Evolutionary conservation across 2,888 invertebrate species (phyloP).

Genomic region (Pterostichus madidus): DNA sequence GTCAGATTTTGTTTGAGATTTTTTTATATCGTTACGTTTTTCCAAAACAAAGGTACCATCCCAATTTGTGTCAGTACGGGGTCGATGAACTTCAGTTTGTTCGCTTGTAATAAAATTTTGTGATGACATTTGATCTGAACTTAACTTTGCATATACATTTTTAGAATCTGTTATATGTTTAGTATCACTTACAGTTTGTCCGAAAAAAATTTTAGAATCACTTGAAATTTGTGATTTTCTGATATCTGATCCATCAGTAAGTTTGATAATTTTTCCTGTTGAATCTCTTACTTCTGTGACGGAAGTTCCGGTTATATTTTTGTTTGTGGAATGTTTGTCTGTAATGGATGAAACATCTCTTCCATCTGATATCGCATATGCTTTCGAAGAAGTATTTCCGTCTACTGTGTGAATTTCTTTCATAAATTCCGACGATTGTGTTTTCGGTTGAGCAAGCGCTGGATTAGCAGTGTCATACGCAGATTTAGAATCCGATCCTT

Average conservation of each 20-base stretch:
- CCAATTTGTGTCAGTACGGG: conserved; percentile 66
- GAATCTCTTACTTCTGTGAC: not conserved
- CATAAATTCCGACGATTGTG: conserved; percentile 77
- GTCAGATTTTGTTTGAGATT: too few species aligned
- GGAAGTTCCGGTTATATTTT: not conserved
- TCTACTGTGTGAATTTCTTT: conserved; percentile 76
- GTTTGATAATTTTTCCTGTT: not conserved
- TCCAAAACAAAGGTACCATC: conserved; percentile 68
- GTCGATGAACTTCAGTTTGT: not conserved
- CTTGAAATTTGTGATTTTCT: not conserved
- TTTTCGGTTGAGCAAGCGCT: conserved; percentile 75
- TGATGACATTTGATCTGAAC: conserved; percentile 18
- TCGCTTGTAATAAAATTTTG: conserved; percentile 51
- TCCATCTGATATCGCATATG: conserved; percentile 70
- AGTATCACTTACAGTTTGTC: not conserved
- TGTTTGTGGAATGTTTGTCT: not conserved
- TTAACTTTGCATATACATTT: not conserved
- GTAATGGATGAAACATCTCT: conserved; percentile 12
- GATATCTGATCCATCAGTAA: conserved; percentile 9
- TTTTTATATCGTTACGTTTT: too few species aligned
- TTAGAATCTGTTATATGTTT: conserved; percentile 9
- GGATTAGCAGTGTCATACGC: conserved; percentile 81
- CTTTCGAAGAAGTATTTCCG: conserved; percentile 72
- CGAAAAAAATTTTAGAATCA: conserved; percentile 17
- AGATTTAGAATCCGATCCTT: conserved; percentile 79